Evolutionary conservation across 2,113 vertebrate genomes (phyloP).

Genomic region (Bagarius yarrelli): DNA sequence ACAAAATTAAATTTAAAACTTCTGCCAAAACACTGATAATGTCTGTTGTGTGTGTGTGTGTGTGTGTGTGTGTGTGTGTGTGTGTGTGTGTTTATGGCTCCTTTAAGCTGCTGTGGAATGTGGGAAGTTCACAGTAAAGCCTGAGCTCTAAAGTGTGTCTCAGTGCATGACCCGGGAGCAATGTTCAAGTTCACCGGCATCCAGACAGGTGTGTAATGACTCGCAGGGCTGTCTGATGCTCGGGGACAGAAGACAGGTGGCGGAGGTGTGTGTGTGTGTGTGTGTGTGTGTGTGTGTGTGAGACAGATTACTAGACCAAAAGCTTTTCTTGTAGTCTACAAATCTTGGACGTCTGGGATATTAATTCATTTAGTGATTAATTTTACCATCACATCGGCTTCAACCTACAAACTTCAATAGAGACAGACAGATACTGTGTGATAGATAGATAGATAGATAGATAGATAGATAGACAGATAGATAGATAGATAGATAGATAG

Average conservation of each 20-base stretch:
- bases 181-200: slow-evolving; percentile 52
- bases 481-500: neutral
- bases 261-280: neutral
- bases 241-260: neutral
- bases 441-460: too few relatives aligned
- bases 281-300: neutral
- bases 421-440: too few relatives aligned
- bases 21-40: too few relatives aligned
- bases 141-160: slow-evolving; percentile 28
- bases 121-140: slow-evolving; percentile 43
- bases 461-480: neutral
- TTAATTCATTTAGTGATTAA: neutral
- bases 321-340: neutral
- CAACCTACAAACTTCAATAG: neutral
- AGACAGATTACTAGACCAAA: neutral
- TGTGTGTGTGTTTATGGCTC: slow-evolving; percentile 31
- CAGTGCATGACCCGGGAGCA: slow-evolving; percentile 46
- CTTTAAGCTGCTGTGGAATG: slow-evolving; percentile 51
- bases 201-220: slow-evolving; percentile 54
- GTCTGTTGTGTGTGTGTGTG: neutral
- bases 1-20: too few relatives aligned
- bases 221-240: slow-evolving; percentile 42
- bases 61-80: slow-evolving; percentile 3
- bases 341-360: neutral
- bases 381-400: neutral